Evolutionary conservation across 1,140 invertebrate species (phyloP).

Genomic region (Drosophila ficusphila): DNA sequence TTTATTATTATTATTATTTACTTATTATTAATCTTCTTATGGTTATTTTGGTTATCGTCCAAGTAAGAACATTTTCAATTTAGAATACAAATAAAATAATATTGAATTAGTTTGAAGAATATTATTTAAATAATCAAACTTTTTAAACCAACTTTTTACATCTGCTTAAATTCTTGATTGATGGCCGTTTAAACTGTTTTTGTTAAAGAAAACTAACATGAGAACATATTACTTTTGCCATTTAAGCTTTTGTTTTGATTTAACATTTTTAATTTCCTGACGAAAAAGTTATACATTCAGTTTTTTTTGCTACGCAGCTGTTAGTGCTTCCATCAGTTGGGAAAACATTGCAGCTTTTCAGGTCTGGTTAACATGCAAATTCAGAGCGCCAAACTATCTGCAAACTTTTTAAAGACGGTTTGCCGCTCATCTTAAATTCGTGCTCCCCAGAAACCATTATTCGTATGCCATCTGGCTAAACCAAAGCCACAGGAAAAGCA

Average conservation of each 20-base stretch:
- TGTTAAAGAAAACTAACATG: too few species aligned
- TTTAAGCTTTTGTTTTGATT: constrained; percentile 7
- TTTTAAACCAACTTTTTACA: too few species aligned
- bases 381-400: constrained; percentile 1
- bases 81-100: too few species aligned
- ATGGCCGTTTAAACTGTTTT: too few species aligned
- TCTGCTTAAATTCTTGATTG: too few species aligned
- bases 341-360: constrained; percentile 20
- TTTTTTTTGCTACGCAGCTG: constrained; percentile 27
- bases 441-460: constrained; percentile 8
- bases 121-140: too few species aligned
- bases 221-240: background rate
- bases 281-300: constrained; percentile 10
- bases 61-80: too few species aligned
- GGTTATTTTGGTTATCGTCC: too few species aligned
- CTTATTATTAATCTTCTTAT: background rate
- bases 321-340: constrained; percentile 13
- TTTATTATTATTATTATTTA: too few species aligned
- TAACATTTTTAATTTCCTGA: background rate
- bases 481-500: constrained; percentile 12
- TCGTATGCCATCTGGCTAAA: constrained; percentile 16
- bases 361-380: constrained; percentile 24
- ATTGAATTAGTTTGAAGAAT: too few species aligned
- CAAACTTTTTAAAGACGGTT: constrained; percentile 25
- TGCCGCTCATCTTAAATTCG: constrained; percentile 16